Conservation (phyloP, 2,888 invertebrate genomes). For the Hemaris fuciformis region DNA sequence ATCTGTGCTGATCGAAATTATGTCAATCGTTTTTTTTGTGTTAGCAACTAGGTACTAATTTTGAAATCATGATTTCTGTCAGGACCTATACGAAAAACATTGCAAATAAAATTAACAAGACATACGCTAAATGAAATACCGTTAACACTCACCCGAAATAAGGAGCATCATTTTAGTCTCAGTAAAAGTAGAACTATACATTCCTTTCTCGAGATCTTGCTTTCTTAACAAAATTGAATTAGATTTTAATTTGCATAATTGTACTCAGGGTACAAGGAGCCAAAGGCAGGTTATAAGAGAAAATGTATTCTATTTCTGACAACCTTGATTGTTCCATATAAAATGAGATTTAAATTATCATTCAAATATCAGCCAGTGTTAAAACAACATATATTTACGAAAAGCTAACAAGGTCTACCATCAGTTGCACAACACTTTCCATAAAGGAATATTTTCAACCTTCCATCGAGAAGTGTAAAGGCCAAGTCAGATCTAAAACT, state of each 20-base stretch:
- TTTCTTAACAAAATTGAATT: background rate
- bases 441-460: background rate
- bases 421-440: no score
- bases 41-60: constrained; percentile 31
- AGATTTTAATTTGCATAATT: background rate
- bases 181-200: background rate
- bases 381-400: no score
- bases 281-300: background rate
- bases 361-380: background rate
- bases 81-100: constrained; percentile 19
- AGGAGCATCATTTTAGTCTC: background rate
- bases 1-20: constrained; percentile 1
- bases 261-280: background rate
- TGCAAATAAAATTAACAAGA: background rate
- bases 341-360: background rate
- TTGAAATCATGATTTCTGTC: constrained; percentile 32
- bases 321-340: background rate
- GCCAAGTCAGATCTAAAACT: background rate
- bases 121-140: background rate
- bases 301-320: background rate
- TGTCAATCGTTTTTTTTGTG: constrained; percentile 19
- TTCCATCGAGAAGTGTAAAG: background rate
- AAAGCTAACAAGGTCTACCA: no score
- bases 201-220: background rate
- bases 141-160: background rate